Conservation (phyloP, 2,797 vertebrate species). For the Sebastes elongatus region DNA sequence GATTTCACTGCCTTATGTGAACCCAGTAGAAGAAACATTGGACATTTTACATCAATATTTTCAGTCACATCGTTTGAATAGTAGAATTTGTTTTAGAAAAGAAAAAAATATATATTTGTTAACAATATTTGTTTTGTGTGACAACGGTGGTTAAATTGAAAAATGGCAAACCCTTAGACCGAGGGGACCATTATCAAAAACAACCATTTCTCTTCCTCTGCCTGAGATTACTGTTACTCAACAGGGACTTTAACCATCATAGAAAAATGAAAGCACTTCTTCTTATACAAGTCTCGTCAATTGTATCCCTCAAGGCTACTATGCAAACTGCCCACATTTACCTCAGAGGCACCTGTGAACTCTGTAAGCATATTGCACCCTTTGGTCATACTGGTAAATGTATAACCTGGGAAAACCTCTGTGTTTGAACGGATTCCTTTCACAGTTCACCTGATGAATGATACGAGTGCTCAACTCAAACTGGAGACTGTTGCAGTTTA, state of each 20-base stretch:
- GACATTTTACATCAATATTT: conserved; percentile 22
- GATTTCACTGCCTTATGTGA: conserved; percentile 40
- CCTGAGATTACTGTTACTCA: conserved; percentile 3
- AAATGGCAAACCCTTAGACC: conserved; percentile 5
- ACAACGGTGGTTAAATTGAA: conserved; percentile 3
- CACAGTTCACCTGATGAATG: not conserved
- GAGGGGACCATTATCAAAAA: conserved; percentile 1
- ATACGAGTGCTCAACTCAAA: not conserved
- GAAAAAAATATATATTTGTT: not conserved
- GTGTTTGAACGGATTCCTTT: conserved; percentile 3
- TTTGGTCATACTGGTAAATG: conserved; percentile 51
- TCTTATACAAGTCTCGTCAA: not conserved
- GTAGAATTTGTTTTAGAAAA: not conserved
- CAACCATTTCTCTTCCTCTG: not conserved
- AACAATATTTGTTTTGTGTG: not conserved
- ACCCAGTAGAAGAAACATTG: conserved; percentile 10
- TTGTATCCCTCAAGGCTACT: conserved; percentile 11
- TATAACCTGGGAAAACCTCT: conserved; percentile 10
- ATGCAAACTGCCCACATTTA: conserved; percentile 28
- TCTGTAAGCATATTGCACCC: conserved; percentile 12
- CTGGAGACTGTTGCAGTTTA: not conserved
- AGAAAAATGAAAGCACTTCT: not conserved
- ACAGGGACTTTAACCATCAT: not conserved
- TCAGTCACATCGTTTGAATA: not conserved
- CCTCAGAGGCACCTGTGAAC: conserved; percentile 24